Evolutionary conservation across 2,113 vertebrate species (phyloP).

Genomic region (Pelmatolapia mariae): DNA sequence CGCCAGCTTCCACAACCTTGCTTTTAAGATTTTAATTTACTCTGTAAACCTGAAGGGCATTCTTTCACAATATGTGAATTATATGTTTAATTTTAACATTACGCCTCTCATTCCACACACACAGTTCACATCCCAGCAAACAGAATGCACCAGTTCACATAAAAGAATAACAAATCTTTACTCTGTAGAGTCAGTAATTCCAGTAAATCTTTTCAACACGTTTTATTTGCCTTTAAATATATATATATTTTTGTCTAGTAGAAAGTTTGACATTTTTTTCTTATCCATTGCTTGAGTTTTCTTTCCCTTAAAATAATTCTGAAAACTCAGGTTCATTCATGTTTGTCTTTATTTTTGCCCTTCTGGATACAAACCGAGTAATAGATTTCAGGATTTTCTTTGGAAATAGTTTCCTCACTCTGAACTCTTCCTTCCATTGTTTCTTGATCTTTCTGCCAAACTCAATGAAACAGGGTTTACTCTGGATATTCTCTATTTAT

Average conservation of each 20-base stretch:
- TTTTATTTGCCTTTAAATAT: background rate
- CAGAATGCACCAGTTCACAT: background rate
- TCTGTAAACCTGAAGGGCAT: background rate
- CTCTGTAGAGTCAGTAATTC: background rate
- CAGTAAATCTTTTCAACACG: background rate
- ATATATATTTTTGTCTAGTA: background rate
- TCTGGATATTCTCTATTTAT: background rate
- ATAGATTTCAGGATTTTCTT: background rate
- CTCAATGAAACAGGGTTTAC: background rate
- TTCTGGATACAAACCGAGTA: background rate
- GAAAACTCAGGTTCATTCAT: background rate
- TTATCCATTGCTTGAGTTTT: background rate
- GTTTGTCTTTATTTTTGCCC: background rate
- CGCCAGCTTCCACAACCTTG: background rate
- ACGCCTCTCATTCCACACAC: background rate
- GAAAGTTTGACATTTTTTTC: background rate
- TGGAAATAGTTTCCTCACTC: background rate
- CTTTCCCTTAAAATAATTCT: background rate
- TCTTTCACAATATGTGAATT: background rate
- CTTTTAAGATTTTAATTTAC: background rate
- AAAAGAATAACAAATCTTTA: background rate
- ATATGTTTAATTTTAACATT: background rate
- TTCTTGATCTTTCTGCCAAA: background rate
- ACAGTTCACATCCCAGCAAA: background rate
- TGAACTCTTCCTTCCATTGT: background rate